Base-by-base conservation (phyloP, 1,140 invertebrate species). In the Temnothorax nylanderi region DNA sequence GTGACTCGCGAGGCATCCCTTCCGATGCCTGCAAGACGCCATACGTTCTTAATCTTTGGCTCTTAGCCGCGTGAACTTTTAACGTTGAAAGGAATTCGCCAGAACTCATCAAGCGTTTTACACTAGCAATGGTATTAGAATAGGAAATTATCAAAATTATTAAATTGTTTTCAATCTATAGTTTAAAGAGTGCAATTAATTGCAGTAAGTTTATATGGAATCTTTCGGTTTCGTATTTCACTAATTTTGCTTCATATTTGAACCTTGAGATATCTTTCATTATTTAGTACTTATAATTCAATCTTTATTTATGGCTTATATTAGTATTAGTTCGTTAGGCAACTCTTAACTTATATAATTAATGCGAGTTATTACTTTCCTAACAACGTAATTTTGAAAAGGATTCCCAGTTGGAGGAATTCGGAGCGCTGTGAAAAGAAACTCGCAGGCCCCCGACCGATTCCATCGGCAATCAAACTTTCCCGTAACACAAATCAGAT, bases 381-480 rank as follows among this genome's bases (percentile, higher is more conserved):
- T 37, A 76, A 75, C 6, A 75, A 76, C 10, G 21, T 44, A 60
- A 76, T 76, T 76, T 76, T 18, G 54, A 13, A 18, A 74, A 56
- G 16, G 8, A 41, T 76, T 76, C 34, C n/a, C 6, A 41, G 26
- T 4, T 37, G 49, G 26, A 21, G 41, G 7, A 56, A 72, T 37
- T 44, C 49, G 56, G n/a, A 21, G 32, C 18, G 21, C 16, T 26
- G 58, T 21, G 44, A 21, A 21, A 26, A 47, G 60, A 80, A 44
- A 49, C 16, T 67, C 18, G 26, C 37, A 69, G 10, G 5, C 58
- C 58, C 7, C 41, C n/a, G 18, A 13, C n/a, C 76, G 88, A 71
- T 76, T 34, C 44, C 49, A 76, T 32, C 89, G 80, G 89, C 82
- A 90, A 91, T 91, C 89, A 91, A 91, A 91, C 86, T 91, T 91